Evolutionary conservation across 1,140 invertebrate species (phyloP).

Genomic region (Cheumatopsyche charites): DNA sequence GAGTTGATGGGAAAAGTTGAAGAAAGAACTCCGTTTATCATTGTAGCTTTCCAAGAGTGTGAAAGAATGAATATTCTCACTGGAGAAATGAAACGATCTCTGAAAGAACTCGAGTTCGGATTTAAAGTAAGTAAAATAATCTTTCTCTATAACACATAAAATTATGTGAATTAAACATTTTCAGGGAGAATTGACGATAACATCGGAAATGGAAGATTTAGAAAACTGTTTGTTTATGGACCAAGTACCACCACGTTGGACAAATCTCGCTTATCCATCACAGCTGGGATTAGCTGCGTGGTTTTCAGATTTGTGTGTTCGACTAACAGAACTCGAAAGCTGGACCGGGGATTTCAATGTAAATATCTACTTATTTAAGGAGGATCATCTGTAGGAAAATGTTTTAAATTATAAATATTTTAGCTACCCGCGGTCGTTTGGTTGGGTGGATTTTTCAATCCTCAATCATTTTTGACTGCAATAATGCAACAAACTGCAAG

Average conservation of each 20-base stretch:
- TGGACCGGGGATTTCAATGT: conserved; percentile 61
- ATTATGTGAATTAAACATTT: too few species aligned
- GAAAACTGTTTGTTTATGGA: conserved; percentile 87
- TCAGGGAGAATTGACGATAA: conserved; percentile 91
- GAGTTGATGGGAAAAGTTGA: conserved; percentile 89
- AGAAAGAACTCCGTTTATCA: conserved; percentile 88
- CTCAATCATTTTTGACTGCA: conserved; percentile 94
- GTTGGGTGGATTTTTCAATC: conserved; percentile 95
- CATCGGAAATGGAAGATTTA: conserved; percentile 88
- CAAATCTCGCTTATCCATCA: conserved; percentile 88
- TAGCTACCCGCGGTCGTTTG: conserved; percentile 85
- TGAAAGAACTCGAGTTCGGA: conserved; percentile 86
- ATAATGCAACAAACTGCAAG: conserved; percentile 96
- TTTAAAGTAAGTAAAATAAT: conserved; percentile 78
- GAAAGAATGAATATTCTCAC: conserved; percentile 92
- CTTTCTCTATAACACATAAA: neutral
- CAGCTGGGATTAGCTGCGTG: conserved; percentile 81
- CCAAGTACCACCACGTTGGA: conserved; percentile 83
- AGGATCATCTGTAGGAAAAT: neutral
- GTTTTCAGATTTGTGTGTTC: conserved; percentile 83
- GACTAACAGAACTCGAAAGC: conserved; percentile 65
- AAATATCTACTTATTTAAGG: conserved; percentile 39
- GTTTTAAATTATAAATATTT: conserved; percentile 38
- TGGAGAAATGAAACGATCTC: conserved; percentile 77
- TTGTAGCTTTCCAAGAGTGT: conserved; percentile 94